Conservation (phyloP, 2,888 invertebrate genomes). For the Adela reaumurella region DNA sequence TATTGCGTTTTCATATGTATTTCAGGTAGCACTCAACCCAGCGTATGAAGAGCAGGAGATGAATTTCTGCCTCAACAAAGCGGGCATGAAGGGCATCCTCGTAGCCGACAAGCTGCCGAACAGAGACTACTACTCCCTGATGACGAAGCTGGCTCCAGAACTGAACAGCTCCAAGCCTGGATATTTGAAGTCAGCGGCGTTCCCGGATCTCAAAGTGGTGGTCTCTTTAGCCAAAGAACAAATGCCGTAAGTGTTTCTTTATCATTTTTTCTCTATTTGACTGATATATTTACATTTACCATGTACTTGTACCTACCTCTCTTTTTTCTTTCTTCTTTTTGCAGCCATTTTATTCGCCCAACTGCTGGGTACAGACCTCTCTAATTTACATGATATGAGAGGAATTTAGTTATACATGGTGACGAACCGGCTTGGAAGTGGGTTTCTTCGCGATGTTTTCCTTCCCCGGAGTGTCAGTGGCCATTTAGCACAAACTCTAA, state of each 20-base stretch:
- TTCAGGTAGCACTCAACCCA: constrained; percentile 76
- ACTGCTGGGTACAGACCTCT: no score
- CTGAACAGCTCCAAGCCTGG: constrained; percentile 41
- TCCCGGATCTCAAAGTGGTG: constrained; percentile 53
- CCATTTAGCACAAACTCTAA: no score
- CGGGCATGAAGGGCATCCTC: constrained; percentile 65
- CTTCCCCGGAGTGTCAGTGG: no score
- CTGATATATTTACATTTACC: no score
- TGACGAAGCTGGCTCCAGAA: constrained; percentile 59
- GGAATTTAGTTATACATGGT: no score
- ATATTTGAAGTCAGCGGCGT: constrained; percentile 32
- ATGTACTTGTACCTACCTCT: no score
- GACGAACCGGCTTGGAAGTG: no score
- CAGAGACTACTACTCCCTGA: constrained; percentile 64
- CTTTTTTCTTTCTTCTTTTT: no score
- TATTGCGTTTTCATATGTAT: constrained; percentile 5
- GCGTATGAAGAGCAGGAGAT: constrained; percentile 70
- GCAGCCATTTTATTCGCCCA: no score
- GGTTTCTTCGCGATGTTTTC: no score
- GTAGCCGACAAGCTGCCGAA: constrained; percentile 60
- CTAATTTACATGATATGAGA: no score
- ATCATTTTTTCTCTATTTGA: no score
- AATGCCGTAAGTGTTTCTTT: constrained; percentile 42
- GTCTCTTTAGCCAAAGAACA: constrained; percentile 52
- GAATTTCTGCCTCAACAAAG: constrained; percentile 70